phyloP scores from a whole-genome alignment of 2,113 vertebrate species.

The Rattus norvegicus region GRCr8 NC_086032.1:26547001-26547500 shows the following conservation, averaged over 20 bases:
- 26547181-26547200: neutral
- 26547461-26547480: neutral
- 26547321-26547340: accelerated
- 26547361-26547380: neutral
- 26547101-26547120: neutral
- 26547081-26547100: neutral
- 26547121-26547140: neutral
- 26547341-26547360: neutral
- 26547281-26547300: no score
- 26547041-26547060: neutral
- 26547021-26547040: neutral
- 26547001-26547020: neutral
- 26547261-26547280: neutral
- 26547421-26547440: neutral
- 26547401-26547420: neutral
- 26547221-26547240: neutral
- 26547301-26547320: accelerated
- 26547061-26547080: neutral
- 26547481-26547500: neutral
- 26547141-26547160: neutral
- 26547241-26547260: neutral
- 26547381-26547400: neutral
- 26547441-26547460: neutral
- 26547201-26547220: neutral
- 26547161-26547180: neutral